Base-by-base conservation (phyloP, 2,113 vertebrate species). In the Stegastes partitus region DNA sequence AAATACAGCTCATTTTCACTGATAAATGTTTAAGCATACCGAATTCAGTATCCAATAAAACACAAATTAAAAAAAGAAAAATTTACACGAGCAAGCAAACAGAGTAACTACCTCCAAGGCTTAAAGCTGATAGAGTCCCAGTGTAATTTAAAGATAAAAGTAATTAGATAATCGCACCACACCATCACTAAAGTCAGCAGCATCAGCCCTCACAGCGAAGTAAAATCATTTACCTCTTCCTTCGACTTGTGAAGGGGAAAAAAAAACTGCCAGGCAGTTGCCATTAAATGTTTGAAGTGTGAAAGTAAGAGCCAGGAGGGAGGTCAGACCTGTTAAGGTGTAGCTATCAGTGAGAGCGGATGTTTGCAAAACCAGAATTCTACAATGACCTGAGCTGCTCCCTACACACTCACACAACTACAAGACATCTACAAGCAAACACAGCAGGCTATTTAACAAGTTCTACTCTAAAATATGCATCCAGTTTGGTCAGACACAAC, bases 101-200 rank as follows among this genome's bases (percentile, higher is more conserved):
- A 21, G 74, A 42, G 22, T 56, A 62, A 74, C 56, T 39, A 71
- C 71, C 65, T 79, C 71, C 15, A 42, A 82, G 82, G 34, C 61
- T 66, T 39, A 72, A 79, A n/a, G 34, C 55, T 56, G 73, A 65
- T 57, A 68, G 66, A 72, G 71, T 59, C 54, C 59, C 72, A 61
- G 84, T 73, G 54, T 82, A 65, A 81, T 79, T 78, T 73, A 59
- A 73, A 91, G 74, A 90, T 77, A 77, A 79, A 83, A 68, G 74
- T 86, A 86, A 93, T 90, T 75, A 81, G 83, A 86, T 90, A 89
- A 93, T 80, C 81, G 59, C 75, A 86, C 50, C 68, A 79, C 77
- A 77, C 74, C 73, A 83, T 87, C 88, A 80, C 74, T 87, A 66
- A 81, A 83, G 68, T 79, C 66, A 61, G 79, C 84, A 86, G 87